Percentiles rank a stretch among this genome's conserved stretches.
Evolutionary conservation across 2,888 invertebrate species (phyloP).

Genomic region (Lordiphosa andalusiaca): DNA sequence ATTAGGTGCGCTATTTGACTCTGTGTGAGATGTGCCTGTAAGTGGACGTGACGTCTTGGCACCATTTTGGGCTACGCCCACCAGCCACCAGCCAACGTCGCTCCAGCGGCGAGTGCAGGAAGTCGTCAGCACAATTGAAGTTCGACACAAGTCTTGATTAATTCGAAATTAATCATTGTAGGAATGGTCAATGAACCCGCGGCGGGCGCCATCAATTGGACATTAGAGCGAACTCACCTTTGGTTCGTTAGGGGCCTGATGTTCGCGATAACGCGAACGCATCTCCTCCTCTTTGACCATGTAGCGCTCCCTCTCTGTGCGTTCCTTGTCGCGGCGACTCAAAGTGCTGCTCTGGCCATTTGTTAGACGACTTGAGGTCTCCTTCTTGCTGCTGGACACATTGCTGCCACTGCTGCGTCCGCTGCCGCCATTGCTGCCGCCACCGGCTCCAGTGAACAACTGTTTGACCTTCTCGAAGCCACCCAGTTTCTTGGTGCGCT

Average conservation of each 20-base stretch:
- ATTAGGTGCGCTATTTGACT: slow-evolving; percentile 22
- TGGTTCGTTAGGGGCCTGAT: slow-evolving; percentile 78
- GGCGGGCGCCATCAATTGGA: slow-evolving; percentile 50
- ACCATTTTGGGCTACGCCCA: slow-evolving; percentile 60
- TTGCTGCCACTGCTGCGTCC: slow-evolving; percentile 80
- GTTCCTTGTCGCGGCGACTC: slow-evolving; percentile 72
- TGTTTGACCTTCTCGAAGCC: slow-evolving; percentile 89
- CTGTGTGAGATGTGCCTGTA: slow-evolving; percentile 24
- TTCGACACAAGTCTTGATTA: slow-evolving; percentile 51
- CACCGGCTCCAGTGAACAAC: slow-evolving; percentile 84
- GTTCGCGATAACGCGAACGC: slow-evolving; percentile 83
- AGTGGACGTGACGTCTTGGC: slow-evolving; percentile 47
- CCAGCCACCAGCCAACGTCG: too few relatives aligned
- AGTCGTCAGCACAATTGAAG: slow-evolving; percentile 14
- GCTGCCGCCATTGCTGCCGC: slow-evolving; percentile 83
- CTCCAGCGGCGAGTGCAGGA: slow-evolving; percentile 14
- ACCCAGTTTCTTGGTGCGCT: slow-evolving; percentile 84
- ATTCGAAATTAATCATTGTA: slow-evolving; percentile 66
- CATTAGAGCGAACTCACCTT: slow-evolving; percentile 72
- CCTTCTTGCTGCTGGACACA: slow-evolving; percentile 62
- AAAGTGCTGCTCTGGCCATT: slow-evolving; percentile 77
- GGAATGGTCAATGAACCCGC: slow-evolving; percentile 48
- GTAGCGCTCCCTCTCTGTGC: slow-evolving; percentile 59
- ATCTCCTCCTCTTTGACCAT: slow-evolving; percentile 83
- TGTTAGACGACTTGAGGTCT: slow-evolving; percentile 48